Percentiles rank a stretch among this genome's conserved stretches.
Conservation (phyloP, 2,797 vertebrate genomes). For the Eulemur mongoz region DNA sequence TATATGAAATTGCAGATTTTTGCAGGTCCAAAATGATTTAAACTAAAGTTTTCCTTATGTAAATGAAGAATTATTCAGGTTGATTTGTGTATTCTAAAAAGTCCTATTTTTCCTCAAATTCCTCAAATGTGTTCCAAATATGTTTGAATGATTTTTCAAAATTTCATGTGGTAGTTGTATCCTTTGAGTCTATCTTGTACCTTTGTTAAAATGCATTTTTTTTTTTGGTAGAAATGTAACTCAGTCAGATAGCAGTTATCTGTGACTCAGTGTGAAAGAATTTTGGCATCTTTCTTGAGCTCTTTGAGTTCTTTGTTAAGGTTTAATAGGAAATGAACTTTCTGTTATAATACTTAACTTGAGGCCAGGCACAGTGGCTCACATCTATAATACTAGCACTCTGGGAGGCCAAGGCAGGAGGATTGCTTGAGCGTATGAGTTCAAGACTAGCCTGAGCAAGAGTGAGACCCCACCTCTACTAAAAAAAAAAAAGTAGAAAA, state of each 20-base stretch:
- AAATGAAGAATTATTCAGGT: neutral
- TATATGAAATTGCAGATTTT: neutral
- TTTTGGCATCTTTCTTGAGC: neutral
- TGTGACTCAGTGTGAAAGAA: neutral
- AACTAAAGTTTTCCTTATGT: neutral
- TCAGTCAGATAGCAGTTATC: neutral
- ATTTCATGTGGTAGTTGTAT: neutral
- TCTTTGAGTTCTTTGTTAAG: neutral
- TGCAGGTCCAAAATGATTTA: neutral
- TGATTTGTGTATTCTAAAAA: neutral
- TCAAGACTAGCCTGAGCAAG: too few species aligned
- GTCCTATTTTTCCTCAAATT: neutral
- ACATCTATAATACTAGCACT: too few species aligned
- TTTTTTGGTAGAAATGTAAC: neutral
- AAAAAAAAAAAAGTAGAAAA: too few species aligned
- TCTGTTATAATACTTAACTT: neutral
- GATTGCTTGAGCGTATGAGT: too few species aligned
- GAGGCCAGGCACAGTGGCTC: neutral
- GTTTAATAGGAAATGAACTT: constrained; percentile 13
- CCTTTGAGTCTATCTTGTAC: neutral
- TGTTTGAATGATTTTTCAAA: neutral
- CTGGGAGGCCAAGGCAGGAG: too few species aligned
- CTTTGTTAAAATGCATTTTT: neutral
- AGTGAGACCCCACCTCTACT: too few species aligned
- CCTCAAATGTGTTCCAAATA: neutral